A percentile compares a stretch with the other conserved stretches of the same genome.
Evolutionary conservation across 2,113 vertebrate species (phyloP).

Genomic region (Eidolon helvum): DNA sequence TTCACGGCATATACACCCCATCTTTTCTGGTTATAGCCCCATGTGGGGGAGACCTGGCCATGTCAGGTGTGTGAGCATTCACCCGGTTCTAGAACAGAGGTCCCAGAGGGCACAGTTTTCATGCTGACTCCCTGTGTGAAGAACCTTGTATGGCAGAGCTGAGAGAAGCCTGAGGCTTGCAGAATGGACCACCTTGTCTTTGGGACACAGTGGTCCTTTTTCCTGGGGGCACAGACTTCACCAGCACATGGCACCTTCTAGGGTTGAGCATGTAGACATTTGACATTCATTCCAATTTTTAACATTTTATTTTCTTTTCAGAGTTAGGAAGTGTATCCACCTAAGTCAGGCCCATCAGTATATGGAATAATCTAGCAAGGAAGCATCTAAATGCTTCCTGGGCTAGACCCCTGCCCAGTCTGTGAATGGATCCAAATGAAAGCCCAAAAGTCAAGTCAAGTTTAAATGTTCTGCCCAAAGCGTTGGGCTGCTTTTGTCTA

Average conservation of each 20-base stretch:
- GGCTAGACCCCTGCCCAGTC: neutral
- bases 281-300: neutral
- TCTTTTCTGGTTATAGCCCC: neutral
- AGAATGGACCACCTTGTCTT: neutral
- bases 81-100: neutral
- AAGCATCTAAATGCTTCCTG: neutral
- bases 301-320: slow-evolving; percentile 56
- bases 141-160: neutral
- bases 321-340: neutral
- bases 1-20: neutral
- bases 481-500: neutral
- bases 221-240: neutral
- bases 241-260: neutral
- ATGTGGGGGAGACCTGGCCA: neutral
- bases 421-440: neutral
- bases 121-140: neutral
- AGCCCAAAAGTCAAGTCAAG: neutral
- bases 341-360: neutral
- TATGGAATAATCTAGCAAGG: neutral
- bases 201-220: neutral
- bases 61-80: neutral
- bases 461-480: slow-evolving; percentile 15
- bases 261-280: neutral
- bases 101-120: neutral
- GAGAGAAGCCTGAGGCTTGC: neutral